Percentiles rank a stretch among this genome's conserved stretches.
Evolutionary conservation across 1,140 invertebrate species (phyloP).

Genomic region (Hesperophylax magnus): DNA sequence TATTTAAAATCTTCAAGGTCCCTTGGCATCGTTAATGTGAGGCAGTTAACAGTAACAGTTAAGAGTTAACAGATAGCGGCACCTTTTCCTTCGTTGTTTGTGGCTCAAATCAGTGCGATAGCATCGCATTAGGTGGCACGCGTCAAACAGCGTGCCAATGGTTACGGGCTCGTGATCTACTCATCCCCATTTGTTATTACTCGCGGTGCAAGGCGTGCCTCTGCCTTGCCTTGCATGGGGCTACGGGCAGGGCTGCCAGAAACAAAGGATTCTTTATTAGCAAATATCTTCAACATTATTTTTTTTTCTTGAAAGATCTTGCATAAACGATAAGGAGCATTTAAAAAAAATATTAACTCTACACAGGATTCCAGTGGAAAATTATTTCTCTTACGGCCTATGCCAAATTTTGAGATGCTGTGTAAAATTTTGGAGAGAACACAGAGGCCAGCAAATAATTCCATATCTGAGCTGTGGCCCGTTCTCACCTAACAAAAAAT

Average conservation of each 20-base stretch:
- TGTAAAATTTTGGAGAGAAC: too few relatives aligned
- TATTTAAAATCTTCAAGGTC: neutral
- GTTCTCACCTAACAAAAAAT: too few relatives aligned
- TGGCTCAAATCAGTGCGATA: neutral
- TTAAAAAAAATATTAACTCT: too few relatives aligned
- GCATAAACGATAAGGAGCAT: too few relatives aligned
- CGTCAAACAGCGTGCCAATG: conserved; percentile 21
- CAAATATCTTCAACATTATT: too few relatives aligned
- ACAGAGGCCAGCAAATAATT: too few relatives aligned
- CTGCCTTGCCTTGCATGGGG: neutral
- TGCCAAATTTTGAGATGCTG: too few relatives aligned
- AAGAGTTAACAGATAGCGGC: neutral
- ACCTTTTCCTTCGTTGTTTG: neutral
- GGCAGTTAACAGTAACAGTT: neutral
- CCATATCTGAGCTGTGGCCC: too few relatives aligned
- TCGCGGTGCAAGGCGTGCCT: neutral
- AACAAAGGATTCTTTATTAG: neutral
- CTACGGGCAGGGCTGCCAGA: conserved; percentile 1
- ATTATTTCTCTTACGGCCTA: too few relatives aligned
- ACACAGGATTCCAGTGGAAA: too few relatives aligned
- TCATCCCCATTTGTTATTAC: conserved; percentile 36
- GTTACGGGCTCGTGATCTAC: conserved; percentile 28
- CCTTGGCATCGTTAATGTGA: neutral
- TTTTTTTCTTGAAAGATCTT: too few relatives aligned
- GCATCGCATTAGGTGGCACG: conserved; percentile 29